phyloP scores from a whole-genome alignment of 1,140 invertebrate species.

The Scylla paramamosain region DNA sequence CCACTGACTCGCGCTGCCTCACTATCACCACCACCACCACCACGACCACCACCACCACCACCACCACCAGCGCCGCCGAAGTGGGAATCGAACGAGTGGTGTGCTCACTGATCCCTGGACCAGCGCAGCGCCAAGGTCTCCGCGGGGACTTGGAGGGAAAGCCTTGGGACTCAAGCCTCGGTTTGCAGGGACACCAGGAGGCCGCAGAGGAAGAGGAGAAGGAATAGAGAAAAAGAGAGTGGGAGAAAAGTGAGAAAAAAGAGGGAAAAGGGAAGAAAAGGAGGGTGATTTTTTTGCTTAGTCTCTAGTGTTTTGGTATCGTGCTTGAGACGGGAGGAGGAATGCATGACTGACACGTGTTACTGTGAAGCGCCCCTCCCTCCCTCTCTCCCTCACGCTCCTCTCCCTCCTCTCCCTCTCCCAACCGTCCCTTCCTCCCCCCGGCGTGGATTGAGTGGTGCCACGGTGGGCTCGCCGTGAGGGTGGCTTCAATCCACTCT shows the following conservation, averaged over 20 bases:
- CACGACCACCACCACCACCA: no score
- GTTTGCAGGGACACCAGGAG: not conserved
- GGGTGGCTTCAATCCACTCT: not conserved
- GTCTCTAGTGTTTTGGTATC: no score
- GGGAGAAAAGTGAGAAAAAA: not conserved
- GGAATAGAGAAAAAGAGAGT: not conserved
- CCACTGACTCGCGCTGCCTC: not conserved
- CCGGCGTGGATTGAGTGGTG: no score
- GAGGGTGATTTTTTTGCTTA: not conserved
- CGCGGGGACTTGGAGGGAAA: no score
- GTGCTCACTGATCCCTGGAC: no score
- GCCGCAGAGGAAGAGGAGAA: not conserved
- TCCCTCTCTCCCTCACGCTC: not conserved
- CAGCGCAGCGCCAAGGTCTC: no score
- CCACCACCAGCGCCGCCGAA: no score
- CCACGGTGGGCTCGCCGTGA: no score
- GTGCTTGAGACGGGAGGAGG: no score
- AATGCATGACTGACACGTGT: not conserved
- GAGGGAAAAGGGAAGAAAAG: not conserved
- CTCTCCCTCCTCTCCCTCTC: not conserved
- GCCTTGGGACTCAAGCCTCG: no score
- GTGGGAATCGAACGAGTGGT: no score
- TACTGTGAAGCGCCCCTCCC: not conserved
- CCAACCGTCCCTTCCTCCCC: not conserved
- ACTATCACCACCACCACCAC: no score